Evolutionary conservation across 2,888 invertebrate genomes (phyloP).

Genomic region (Dimorphilus gyrociliatus): DNA sequence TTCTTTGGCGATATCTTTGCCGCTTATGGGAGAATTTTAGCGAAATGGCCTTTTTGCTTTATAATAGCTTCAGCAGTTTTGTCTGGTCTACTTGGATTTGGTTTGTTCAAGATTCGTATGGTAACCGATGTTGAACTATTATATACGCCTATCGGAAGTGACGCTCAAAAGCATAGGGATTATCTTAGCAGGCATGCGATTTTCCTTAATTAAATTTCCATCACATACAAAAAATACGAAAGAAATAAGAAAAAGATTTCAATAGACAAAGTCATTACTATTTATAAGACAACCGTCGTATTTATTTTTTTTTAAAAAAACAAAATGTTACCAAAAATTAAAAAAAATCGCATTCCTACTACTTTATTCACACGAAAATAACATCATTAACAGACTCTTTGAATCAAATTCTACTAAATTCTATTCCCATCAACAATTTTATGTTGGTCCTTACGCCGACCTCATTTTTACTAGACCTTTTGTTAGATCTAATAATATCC

Average conservation of each 20-base stretch:
- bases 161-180: constrained; percentile 13
- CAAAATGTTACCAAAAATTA: too few relatives aligned
- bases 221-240: too few relatives aligned
- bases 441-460: constrained; percentile 5
- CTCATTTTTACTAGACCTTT: constrained; percentile 5
- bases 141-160: constrained; percentile 18
- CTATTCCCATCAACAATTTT: constrained; percentile 6
- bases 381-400: too few relatives aligned
- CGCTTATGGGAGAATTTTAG: constrained; percentile 12
- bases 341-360: too few relatives aligned
- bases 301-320: too few relatives aligned
- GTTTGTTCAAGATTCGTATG: constrained; percentile 10
- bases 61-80: constrained; percentile 8
- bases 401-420: constrained; percentile 4
- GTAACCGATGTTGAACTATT: constrained; percentile 15
- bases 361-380: too few relatives aligned
- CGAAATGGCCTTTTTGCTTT: constrained; percentile 11
- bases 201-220: too few relatives aligned
- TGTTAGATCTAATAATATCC: too few relatives aligned
- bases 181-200: constrained; percentile 4
- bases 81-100: constrained; percentile 12
- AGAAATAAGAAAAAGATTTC: too few relatives aligned
- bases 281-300: too few relatives aligned
- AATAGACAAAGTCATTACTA: too few relatives aligned
- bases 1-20: constrained; percentile 15